Evolutionary conservation across 2,113 vertebrate species (phyloP).

Genomic region (Mesoclemmys tuberculata): DNA sequence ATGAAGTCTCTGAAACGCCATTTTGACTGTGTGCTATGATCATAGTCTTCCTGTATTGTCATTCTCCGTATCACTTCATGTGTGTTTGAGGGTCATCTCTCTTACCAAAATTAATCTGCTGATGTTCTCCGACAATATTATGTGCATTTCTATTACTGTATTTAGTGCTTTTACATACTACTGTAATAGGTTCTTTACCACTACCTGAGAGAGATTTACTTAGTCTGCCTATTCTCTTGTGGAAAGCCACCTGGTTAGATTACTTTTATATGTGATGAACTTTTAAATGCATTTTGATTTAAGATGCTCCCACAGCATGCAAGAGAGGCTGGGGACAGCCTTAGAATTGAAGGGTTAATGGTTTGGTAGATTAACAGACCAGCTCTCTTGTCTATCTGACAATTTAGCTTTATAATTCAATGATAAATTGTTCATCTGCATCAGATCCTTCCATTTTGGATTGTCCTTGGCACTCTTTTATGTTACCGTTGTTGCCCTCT

Average conservation of each 20-base stretch:
- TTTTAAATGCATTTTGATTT: background rate
- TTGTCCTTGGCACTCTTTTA: background rate
- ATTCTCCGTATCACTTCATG: background rate
- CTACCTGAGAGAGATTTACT: background rate
- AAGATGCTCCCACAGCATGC: background rate
- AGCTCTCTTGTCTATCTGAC: background rate
- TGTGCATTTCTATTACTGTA: background rate
- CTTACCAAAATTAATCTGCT: background rate
- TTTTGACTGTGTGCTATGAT: background rate
- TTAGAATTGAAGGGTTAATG: background rate
- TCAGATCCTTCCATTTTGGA: background rate
- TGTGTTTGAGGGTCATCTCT: background rate
- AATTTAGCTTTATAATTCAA: slow-evolving; percentile 33
- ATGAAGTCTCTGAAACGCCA: background rate
- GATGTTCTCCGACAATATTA: background rate
- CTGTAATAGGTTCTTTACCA: background rate
- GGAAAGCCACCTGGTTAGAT: background rate
- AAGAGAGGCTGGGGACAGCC: background rate
- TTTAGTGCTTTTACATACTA: background rate
- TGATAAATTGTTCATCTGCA: background rate
- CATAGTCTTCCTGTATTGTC: background rate
- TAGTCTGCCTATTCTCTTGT: background rate
- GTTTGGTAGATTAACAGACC: background rate
- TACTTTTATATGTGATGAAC: background rate
- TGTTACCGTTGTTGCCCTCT: background rate